Percentiles rank a stretch among this genome's conserved stretches.
phyloP scores from a whole-genome alignment of 2,113 vertebrate species.

The Grantiella picta region DNA sequence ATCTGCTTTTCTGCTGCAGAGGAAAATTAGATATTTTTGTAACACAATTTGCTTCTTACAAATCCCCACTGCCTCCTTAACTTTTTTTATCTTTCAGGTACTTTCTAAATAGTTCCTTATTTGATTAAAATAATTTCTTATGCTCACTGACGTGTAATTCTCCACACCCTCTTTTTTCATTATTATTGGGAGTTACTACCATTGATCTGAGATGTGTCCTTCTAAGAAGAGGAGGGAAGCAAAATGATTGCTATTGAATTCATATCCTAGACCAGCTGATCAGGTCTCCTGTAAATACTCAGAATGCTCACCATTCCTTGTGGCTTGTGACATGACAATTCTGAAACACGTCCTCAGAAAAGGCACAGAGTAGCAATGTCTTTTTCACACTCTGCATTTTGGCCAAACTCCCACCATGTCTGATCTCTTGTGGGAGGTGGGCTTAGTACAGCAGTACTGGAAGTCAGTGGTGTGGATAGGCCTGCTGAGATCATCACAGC shows the following conservation, averaged over 20 bases:
- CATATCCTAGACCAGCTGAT: background rate
- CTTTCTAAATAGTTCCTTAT: background rate
- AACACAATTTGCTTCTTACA: background rate
- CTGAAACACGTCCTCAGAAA: background rate
- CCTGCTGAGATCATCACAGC: background rate
- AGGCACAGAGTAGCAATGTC: background rate
- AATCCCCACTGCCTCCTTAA: background rate
- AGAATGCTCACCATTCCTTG: background rate
- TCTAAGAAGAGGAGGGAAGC: background rate
- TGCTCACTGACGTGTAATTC: background rate
- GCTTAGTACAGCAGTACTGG: background rate
- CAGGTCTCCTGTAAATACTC: background rate
- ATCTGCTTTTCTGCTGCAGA: background rate
- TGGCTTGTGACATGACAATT: background rate
- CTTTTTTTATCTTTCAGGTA: background rate
- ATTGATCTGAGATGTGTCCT: background rate
- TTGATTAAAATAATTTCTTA: background rate
- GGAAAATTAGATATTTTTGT: slow-evolving; percentile 2
- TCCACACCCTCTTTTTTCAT: background rate
- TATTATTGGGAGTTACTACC: background rate
- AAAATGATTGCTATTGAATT: background rate
- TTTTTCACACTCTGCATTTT: background rate
- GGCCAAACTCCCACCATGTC: background rate
- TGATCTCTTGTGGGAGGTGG: background rate
- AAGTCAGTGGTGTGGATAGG: background rate